Base-by-base conservation (phyloP, 2,113 vertebrate genomes). In the Calyptommatus sinebrachiatus region DNA sequence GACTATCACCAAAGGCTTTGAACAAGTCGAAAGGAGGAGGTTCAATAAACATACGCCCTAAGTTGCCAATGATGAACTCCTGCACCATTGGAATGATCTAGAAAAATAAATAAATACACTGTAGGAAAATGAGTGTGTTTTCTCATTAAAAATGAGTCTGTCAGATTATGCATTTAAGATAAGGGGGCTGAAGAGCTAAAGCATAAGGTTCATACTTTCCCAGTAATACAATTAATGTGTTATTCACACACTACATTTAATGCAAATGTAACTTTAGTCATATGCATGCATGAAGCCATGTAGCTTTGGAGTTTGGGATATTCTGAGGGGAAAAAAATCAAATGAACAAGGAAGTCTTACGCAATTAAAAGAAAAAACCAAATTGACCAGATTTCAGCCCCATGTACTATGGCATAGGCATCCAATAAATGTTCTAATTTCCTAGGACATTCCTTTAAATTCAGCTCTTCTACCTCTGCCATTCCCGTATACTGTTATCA, bases 21-120 rank as follows among this genome's bases (percentile, higher is more conserved):
- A 94, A 90, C 76, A 99, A 85, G 84, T 98, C 96, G 84, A 99
- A 98, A 16, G 97, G 96, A 4, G 96, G 96, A 0, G 96, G 94
- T 84, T 98, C 97, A 46, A 98, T 96, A 91, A 97, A 98, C 12
- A 79, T 71, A 26, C 78, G 93, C 0, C 97, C 96, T 90, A 97
- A 73, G 76, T 89, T 95, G 65, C 65, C 78, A 57, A 50, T 89
- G 50, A 98, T 95, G 89, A 96, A 98, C 80, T 98, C 95, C 80
- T 97, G 96, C 63, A 97, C 84, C 95, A 96, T 93, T 48, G 96
- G 96, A 86, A 97, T 93, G 48, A 99, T 28, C 97, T 97, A 84
- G 31, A 53, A 77, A 76, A 65, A 53, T 76, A 76, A 65, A 20
- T 24, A 83, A 72, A 61, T 1, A 11, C 26, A 7, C 62, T 57